A percentile compares a stretch with the other conserved stretches of the same genome.
phyloP scores from a whole-genome alignment of 1,140 invertebrate genomes.

The fruit fly (Drosophila melanogaster) region Release_6_plus_ISO1_MT NT_033777.3:9571501-9572000 shows the following conservation, averaged over 20 bases:
- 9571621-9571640: slow-evolving; percentile 39
- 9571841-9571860: neutral
- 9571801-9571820: neutral
- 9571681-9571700: slow-evolving; percentile 19
- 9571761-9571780: slow-evolving; percentile 8
- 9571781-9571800: slow-evolving; percentile 2
- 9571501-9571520: neutral
- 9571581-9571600: neutral
- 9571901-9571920: neutral
- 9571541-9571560: slow-evolving; percentile 3
- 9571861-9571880: too few relatives aligned
- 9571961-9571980: neutral
- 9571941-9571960: neutral
- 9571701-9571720: slow-evolving; percentile 29
- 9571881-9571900: neutral
- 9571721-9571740: slow-evolving; percentile 18
- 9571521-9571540: slow-evolving; percentile 4
- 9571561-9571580: slow-evolving; percentile 9
- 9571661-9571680: slow-evolving; percentile 25
- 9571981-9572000: neutral
- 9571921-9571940: neutral
- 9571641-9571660: slow-evolving; percentile 5
- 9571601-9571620: slow-evolving; percentile 29
- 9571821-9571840: neutral
- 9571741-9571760: slow-evolving; percentile 1